A percentile compares a stretch with the other conserved stretches of the same genome.
Conservation (phyloP, 1,140 invertebrate species). For the Solen grandis region DNA sequence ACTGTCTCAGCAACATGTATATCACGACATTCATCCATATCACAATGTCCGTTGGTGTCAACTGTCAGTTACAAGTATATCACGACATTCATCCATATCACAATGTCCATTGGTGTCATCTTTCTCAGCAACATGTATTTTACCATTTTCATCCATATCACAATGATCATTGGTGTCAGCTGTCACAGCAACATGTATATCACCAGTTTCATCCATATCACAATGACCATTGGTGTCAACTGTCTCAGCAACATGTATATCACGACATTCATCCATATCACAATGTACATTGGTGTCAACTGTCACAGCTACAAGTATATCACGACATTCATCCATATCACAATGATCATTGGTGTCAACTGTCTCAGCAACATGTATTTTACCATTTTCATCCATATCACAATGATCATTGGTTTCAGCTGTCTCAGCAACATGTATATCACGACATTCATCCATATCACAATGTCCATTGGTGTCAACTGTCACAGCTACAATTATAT, state of each 20-base stretch:
- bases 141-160: constrained; percentile 6
- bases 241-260: constrained; percentile 22
- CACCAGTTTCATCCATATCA: constrained; percentile 16
- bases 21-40: not conserved
- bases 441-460: constrained; percentile 4
- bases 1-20: constrained; percentile 8
- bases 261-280: constrained; percentile 11
- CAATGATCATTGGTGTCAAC: constrained; percentile 2
- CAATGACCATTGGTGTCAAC: constrained; percentile 14
- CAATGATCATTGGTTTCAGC: not conserved
- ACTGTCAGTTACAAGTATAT: constrained; percentile 6
- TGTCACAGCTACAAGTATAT: constrained; percentile 8
- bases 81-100: constrained; percentile 2
- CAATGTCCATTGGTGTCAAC: constrained; percentile 2
- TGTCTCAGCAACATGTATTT: constrained; percentile 6
- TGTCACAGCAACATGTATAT: constrained; percentile 10
- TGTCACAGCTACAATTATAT: constrained; percentile 4
- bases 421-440: constrained; percentile 8
- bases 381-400: not conserved
- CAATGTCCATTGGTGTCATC: constrained; percentile 3
- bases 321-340: constrained; percentile 4
- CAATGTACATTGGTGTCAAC: not conserved
- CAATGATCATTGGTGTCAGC: not conserved
- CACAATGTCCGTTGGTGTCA: not conserved
- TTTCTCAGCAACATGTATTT: constrained; percentile 12